Evolutionary conservation across 1,140 invertebrate species (phyloP).

Genomic region (Scaptomyza hsui): DNA sequence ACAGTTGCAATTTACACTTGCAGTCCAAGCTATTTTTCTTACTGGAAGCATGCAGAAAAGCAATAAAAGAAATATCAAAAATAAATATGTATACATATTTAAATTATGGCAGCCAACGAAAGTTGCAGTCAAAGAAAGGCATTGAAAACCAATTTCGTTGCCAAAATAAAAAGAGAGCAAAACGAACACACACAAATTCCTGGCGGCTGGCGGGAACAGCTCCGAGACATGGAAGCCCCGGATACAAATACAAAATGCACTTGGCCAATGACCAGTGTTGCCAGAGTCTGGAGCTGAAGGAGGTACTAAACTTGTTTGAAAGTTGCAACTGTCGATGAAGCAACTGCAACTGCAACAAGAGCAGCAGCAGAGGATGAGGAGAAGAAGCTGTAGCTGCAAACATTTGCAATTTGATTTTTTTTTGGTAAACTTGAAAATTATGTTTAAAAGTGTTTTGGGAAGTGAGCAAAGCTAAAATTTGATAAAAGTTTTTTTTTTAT

Average conservation of each 20-base stretch:
- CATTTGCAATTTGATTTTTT: slow-evolving; percentile 38
- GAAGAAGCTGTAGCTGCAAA: slow-evolving; percentile 16
- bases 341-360: slow-evolving; percentile 42
- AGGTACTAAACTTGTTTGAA: slow-evolving; percentile 76
- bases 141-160: slow-evolving; percentile 63
- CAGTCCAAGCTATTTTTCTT: slow-evolving; percentile 64
- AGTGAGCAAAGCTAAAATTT: slow-evolving; percentile 12
- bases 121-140: slow-evolving; percentile 59
- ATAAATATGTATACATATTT: no score
- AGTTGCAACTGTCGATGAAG: slow-evolving; percentile 63
- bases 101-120: slow-evolving; percentile 59
- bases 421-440: slow-evolving; percentile 60
- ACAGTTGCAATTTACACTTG: slow-evolving; percentile 30
- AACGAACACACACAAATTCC: slow-evolving; percentile 58
- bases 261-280: slow-evolving; percentile 30
- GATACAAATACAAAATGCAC: slow-evolving; percentile 42
- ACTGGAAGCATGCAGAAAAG: no score
- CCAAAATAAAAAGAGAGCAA: slow-evolving; percentile 55
- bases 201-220: slow-evolving; percentile 39
- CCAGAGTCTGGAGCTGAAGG: slow-evolving; percentile 3
- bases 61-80: slow-evolving; percentile 38
- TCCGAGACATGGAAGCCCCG: slow-evolving; percentile 13
- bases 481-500: neutral
- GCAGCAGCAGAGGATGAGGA: slow-evolving; percentile 10
- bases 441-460: slow-evolving; percentile 25